These are phyloP conservation scores for Anolis sagrei DNA, from an alignment of 2,113 vertebrate species.

Conservation along the genomic window DNA sequence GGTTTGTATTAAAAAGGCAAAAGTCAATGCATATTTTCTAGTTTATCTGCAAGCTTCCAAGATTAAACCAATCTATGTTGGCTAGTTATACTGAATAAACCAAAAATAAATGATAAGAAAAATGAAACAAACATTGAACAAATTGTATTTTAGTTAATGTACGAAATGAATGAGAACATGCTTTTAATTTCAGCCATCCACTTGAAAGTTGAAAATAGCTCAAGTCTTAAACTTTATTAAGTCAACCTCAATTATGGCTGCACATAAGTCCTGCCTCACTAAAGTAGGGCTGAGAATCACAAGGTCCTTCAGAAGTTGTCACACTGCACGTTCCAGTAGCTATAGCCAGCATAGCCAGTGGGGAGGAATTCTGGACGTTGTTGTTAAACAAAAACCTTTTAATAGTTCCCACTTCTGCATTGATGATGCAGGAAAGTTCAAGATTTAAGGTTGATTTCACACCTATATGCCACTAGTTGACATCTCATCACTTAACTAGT, in stretches of 20 bases:
- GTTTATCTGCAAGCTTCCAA: background rate
- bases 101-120: background rate
- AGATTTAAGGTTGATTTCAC: background rate
- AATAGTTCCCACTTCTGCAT: too few species aligned
- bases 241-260: background rate
- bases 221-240: conserved; percentile 6
- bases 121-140: conserved; percentile 22
- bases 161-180: background rate
- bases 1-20: background rate
- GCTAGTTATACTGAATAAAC: conserved; percentile 13
- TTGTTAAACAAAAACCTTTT: background rate
- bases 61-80: background rate
- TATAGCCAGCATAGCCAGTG: too few species aligned
- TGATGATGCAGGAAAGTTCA: too few species aligned
- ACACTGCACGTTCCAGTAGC: too few species aligned
- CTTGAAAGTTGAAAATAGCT: background rate
- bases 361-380: too few species aligned
- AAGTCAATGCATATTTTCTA: conserved; percentile 20
- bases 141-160: conserved; percentile 2
- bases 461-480: background rate
- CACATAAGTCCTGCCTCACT: background rate
- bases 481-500: too few species aligned
- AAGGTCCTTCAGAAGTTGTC: too few species aligned
- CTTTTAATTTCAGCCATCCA: conserved; percentile 18
- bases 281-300: too few species aligned